Evolutionary conservation across 2,888 invertebrate genomes (phyloP), one percentile per base, ranked within the genome.

Genomic region (Bellardia pandia): DNA sequence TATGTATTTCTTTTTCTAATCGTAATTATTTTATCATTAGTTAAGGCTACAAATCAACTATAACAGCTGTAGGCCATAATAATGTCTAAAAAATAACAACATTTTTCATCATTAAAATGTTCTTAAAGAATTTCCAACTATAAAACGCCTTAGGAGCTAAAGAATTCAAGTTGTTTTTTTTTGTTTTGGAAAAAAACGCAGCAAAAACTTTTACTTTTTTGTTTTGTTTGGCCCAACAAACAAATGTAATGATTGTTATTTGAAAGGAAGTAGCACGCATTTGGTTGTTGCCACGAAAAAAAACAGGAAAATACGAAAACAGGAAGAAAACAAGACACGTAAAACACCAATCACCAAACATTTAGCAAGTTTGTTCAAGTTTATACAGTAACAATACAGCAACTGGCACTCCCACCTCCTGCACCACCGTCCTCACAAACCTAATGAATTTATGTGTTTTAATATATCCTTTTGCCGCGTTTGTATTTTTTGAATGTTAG

Each of bases 301-400:
- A 48, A 16, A 42, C 14, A 30, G 11, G 0, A 68, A 68, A 68
- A 45, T 42, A 33, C 30, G 30, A 30, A n/a, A 76, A 42, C 48
- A 53, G 33, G 48, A 30, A 40, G n/a, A 23, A 68, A 74, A 62
- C 16, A 85, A 77, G 90, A 91, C 91, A 92, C 91, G 92, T 91
- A 91, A 92, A 91, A 92, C 90, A 91, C 90, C 91, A 92, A 92
- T 91, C 92, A 91, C 90, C 91, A 91, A 92, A 90, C 91, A 92
- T 92, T 92, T 92, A 92, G 90, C 90, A 91, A 88, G 87, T 88
- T 90, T 64, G 62, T 71, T 60, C 23, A 23, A 23, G 23, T 23
- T 71, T 30, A 13, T 23, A 13, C 9, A n/a, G 14, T 16, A 33
- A 42, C 2, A n/a, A 53, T 40, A 14, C 14, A 56, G 3, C 3